Evolutionary conservation across 92 coral and sea anemone genomes (phyloP), one percentile per base, ranked within the genome.

Genomic region (Actinostola sp.): DNA sequence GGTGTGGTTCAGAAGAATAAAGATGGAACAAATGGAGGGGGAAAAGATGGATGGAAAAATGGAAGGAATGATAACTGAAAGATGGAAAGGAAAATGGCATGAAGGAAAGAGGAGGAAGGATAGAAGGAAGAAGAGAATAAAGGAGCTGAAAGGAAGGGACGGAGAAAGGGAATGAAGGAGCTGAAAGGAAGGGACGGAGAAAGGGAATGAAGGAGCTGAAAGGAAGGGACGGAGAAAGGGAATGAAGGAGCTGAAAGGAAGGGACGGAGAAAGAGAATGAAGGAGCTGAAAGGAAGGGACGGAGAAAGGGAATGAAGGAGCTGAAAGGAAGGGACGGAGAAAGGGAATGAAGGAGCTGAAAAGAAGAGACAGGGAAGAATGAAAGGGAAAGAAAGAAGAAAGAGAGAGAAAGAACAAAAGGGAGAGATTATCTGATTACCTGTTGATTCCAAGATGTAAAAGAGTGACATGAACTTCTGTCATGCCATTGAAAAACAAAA

Each of bases 401-500:
- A 53, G 28, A 36, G 5, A 53, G 5, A 24, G 4, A 20, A 19
- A 25, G 28, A 53, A 19, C 6, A n/a, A 1, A 2, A 3, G 26
- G 2, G 6, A 4, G 11, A 36, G 42, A 36, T 4, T 36, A 4
- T 36, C 42, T 4, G 42, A 4, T 4, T 57, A 57, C 63, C 63
- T 57, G 63, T 30, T 3, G 11, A 30, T 57, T 57, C 63, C 63
- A 57, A 27, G 39, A 4, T 2, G 63, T 27, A 57, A 30, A 1
- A 27, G 38, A 57, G 27, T 57, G n/a, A 4, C 6, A 28, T 1
- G 20, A 27, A 9, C 39, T n/a, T 27, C 6, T 36, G 11, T 57
- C 63, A 27, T 27, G 39, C 63, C 63, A 57, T 13, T 57, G 63
- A 26, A 57, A 57, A 27, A 57, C 38, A 12, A 57, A 57, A 30